A percentile compares a stretch with the other conserved stretches of the same genome.
These are phyloP conservation scores for Bombus waltoni DNA, from an alignment of 1,140 invertebrate species.

Conservation along the genomic window DNA sequence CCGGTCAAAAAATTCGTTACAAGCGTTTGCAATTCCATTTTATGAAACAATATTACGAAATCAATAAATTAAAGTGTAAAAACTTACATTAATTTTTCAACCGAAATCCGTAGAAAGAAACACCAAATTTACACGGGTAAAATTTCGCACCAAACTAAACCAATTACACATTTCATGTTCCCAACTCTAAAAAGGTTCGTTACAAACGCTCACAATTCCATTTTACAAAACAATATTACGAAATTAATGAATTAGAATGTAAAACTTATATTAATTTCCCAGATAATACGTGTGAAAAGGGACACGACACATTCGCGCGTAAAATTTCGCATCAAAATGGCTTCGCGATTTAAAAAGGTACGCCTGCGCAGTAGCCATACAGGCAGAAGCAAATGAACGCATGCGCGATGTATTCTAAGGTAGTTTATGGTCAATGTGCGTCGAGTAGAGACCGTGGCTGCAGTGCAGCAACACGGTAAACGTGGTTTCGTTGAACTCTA, in stretches of 20 bases:
- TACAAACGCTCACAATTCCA: background rate
- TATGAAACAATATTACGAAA: background rate
- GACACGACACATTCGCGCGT: background rate
- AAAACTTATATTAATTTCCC: background rate
- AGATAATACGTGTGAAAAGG: background rate
- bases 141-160: background rate
- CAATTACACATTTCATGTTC: background rate
- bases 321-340: background rate
- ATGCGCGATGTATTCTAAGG: background rate
- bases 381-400: background rate
- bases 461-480: slow-evolving; percentile 26
- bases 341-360: background rate
- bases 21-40: background rate
- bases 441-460: slow-evolving; percentile 25
- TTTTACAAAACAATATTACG: too few relatives aligned
- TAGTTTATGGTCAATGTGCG: slow-evolving; percentile 48
- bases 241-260: background rate
- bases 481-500: background rate
- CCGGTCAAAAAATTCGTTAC: background rate
- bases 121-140: too few relatives aligned
- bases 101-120: background rate
- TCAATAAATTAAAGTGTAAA: background rate
- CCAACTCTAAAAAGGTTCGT: background rate
- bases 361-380: background rate
- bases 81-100: background rate